phyloP scores from a whole-genome alignment of 1,140 invertebrate species.

The Oreohelix idahoensis region DNA sequence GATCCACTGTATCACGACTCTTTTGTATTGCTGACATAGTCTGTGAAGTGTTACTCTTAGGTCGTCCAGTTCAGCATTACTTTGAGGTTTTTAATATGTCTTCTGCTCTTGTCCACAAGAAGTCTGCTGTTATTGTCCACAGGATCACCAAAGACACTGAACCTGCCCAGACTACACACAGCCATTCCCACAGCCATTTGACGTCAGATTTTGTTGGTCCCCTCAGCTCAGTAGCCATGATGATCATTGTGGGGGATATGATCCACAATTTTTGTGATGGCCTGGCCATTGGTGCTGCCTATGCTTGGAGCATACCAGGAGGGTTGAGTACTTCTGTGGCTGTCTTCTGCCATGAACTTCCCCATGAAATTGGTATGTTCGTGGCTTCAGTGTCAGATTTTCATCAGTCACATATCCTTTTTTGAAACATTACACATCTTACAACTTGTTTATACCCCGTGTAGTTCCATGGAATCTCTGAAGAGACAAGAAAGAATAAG shows the following conservation, averaged over 20 bases:
- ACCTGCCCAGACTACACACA: neutral
- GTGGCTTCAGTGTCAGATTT: neutral
- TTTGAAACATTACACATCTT: too few relatives aligned
- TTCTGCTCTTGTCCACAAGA: too few relatives aligned
- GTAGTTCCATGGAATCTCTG: too few relatives aligned
- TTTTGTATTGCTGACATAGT: too few relatives aligned
- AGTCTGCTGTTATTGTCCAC: too few relatives aligned
- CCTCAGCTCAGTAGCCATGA: conserved; percentile 58
- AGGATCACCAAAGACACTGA: conserved; percentile 2
- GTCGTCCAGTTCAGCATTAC: too few relatives aligned
- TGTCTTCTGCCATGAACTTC: conserved; percentile 58
- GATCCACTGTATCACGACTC: too few relatives aligned
- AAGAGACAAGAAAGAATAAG: too few relatives aligned
- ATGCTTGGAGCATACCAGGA: conserved; percentile 60
- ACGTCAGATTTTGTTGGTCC: neutral
- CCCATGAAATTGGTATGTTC: conserved; percentile 73
- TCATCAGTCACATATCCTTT: too few relatives aligned
- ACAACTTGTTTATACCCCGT: too few relatives aligned
- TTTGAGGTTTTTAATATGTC: too few relatives aligned
- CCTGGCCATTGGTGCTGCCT: conserved; percentile 75
- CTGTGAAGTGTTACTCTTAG: too few relatives aligned
- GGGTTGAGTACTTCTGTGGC: conserved; percentile 74
- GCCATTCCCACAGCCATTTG: conserved; percentile 16
- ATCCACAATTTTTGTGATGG: conserved; percentile 76
- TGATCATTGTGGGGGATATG: conserved; percentile 74